These are phyloP conservation scores for Scytalopus superciliaris DNA, from an alignment of 2,113 vertebrate species.

Conservation along the genomic window DNA sequence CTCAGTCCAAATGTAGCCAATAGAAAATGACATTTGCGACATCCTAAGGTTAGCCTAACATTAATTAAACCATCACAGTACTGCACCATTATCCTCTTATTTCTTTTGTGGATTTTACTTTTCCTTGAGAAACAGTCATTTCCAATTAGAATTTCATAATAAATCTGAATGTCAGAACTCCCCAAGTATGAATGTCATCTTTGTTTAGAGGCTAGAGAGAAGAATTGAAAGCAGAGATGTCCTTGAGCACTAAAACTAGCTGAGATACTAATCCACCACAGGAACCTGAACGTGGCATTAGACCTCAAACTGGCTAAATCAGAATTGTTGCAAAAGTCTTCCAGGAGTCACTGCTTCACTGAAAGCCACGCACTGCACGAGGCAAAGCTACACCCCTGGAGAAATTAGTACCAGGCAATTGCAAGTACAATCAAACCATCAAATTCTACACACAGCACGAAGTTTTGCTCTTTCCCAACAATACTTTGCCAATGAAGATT, in stretches of 20 bases:
- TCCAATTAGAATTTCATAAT: constrained; percentile 65
- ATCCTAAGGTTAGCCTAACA: constrained; percentile 70
- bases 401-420: not conserved
- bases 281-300: not conserved
- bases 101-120: constrained; percentile 68
- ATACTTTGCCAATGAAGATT: not conserved
- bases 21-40: constrained; percentile 65
- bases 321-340: not conserved
- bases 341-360: not conserved
- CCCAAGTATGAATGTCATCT: constrained; percentile 42
- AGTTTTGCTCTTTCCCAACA: not conserved
- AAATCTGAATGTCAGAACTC: constrained; percentile 72
- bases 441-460: not conserved
- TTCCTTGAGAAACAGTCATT: constrained; percentile 67
- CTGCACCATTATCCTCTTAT: constrained; percentile 28
- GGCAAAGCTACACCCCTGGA: not conserved
- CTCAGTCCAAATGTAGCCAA: constrained; percentile 59
- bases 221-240: not conserved
- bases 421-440: not conserved
- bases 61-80: constrained; percentile 72
- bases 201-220: constrained; percentile 33
- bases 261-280: not conserved
- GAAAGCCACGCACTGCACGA: fast-evolving
- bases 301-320: not conserved
- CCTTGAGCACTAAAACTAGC: not conserved